Evolutionary conservation across 64 coral and sea anemone genomes (phyloP).

Genomic region (Anthopleura sola): DNA sequence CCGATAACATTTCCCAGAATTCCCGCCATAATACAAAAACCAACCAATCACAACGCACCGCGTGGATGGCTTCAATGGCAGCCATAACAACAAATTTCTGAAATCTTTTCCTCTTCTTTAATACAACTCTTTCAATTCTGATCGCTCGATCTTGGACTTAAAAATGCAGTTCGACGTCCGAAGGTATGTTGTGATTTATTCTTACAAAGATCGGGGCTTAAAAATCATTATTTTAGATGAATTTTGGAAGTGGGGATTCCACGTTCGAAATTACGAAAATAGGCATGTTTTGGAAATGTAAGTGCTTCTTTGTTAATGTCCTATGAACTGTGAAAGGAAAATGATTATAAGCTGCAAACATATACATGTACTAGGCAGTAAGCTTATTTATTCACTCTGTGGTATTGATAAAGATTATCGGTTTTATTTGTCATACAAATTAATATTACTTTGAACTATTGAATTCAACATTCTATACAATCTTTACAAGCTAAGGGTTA

Average conservation of each 20-base stretch:
- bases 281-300: neutral
- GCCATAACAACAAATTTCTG: slow-evolving; percentile 1
- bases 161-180: slow-evolving; percentile 74
- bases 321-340: slow-evolving; percentile 28
- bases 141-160: neutral
- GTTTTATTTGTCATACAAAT: too few relatives aligned
- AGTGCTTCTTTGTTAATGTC: neutral
- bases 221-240: neutral
- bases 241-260: neutral
- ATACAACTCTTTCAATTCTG: neutral
- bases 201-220: neutral
- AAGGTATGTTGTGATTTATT: slow-evolving; percentile 44
- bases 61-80: slow-evolving; percentile 25
- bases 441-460: too few relatives aligned
- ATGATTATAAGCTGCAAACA: too few relatives aligned
- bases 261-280: neutral
- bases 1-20: too few relatives aligned
- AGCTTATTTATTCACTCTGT: too few relatives aligned
- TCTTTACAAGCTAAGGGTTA: too few relatives aligned
- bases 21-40: too few relatives aligned
- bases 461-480: too few relatives aligned
- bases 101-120: neutral
- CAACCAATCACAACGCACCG: slow-evolving; percentile 33
- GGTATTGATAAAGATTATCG: too few relatives aligned
- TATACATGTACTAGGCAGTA: too few relatives aligned